Evolutionary conservation across 2,888 invertebrate genomes (phyloP), one percentile per base, ranked within the genome.

Genomic region (Nematopogon swammerdamellus): DNA sequence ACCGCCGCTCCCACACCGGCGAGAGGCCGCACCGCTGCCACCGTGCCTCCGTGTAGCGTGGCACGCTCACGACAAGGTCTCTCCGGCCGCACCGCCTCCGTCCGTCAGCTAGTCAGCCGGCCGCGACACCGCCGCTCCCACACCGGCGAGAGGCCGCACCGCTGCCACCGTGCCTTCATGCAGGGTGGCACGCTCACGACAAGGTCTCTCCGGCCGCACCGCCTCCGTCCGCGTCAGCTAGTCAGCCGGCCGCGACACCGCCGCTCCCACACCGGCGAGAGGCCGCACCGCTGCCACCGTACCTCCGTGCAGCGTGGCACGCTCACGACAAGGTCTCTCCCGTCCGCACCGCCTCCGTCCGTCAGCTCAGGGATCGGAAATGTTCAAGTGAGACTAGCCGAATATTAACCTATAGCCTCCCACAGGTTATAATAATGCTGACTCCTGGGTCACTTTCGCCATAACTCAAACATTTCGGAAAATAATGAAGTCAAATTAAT

Each of bases 281-380:
- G 94, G 63, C 92, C 93, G 1, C 95, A 91, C 82, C 93, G 94
- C 65, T 96, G 96, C 70, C 88, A 88, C 63, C 95, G 92, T 68
- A 93, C 93, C 0, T 95, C 95, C 70, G 95, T 95, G 67, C 91
- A 92, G 72, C 84, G 94, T 58, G 95, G 95, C 74, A 95, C 96
- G 58, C 80, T 96, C 14, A 95, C 25, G 25, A 25, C 25, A 25
- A 25, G 25, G 5, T 4, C 25, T 10, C 5, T 25, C 25, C 25
- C 5, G 5, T 25, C 25, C 25, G 4, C 25, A 10, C 10, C 25
- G 4, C 25, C 25, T 25, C 25, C 25, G 10, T 10, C 25, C 25
- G 25, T 25, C 25, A 10, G 10, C 25, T n/a, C n/a, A n/a, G n/a
- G n/a, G n/a, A n/a, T n/a, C n/a, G n/a, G n/a, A n/a, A n/a, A n/a